Conservation (phyloP, 2,797 vertebrate species). For the Podarcis siculus region DNA sequence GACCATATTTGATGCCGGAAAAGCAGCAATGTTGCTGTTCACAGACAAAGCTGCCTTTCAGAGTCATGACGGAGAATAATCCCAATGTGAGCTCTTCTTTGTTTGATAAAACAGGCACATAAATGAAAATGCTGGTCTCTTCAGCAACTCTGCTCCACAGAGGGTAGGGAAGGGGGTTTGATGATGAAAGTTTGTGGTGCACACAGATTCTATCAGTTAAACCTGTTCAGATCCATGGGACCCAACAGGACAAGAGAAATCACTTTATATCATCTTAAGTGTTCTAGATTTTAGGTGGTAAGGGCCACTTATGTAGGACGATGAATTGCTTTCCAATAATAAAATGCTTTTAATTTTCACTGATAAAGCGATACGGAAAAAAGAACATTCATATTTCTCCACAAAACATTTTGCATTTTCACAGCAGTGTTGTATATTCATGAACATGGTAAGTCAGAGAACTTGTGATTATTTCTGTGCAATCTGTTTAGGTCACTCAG, state of each 20-base stretch:
- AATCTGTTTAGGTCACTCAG: not conserved
- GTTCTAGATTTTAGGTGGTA: not conserved
- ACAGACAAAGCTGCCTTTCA: constrained; percentile 68
- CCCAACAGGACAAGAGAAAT: not conserved
- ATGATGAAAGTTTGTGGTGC: constrained; percentile 19
- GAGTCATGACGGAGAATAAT: constrained; percentile 58
- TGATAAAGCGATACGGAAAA: not conserved
- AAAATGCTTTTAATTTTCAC: not conserved
- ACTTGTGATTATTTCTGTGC: not conserved
- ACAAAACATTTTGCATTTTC: not conserved
- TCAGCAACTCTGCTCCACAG: not conserved
- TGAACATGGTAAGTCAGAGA: not conserved
- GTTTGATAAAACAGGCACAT: constrained; percentile 63
- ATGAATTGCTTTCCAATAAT: not conserved
- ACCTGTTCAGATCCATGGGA: not conserved
- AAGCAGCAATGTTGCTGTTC: constrained; percentile 61
- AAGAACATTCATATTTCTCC: not conserved
- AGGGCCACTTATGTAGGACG: not conserved
- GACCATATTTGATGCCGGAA: constrained; percentile 34
- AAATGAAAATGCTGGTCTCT: constrained; percentile 54
- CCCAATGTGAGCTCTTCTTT: constrained; percentile 63
- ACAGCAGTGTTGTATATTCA: not conserved
- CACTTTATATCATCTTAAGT: not conserved
- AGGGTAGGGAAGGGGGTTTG: constrained; percentile 19
- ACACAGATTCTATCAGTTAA: constrained; percentile 37